These are phyloP conservation scores for Crocodylus rhombifer DNA, from an alignment of 2,797 vertebrate species.

Conservation along the genomic window DNA sequence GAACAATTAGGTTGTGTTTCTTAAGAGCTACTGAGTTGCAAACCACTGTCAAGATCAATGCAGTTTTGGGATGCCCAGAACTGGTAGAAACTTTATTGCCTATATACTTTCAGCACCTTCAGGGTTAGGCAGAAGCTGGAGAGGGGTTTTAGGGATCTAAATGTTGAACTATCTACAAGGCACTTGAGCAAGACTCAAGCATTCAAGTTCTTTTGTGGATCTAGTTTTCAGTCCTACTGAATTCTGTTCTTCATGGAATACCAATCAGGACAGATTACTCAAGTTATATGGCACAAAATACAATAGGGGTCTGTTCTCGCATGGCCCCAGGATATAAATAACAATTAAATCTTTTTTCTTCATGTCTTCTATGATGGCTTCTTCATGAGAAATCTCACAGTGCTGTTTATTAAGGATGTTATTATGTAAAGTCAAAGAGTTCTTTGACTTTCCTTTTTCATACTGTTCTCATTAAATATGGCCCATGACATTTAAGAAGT, in stretches of 20 bases:
- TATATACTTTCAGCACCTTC: too few species aligned
- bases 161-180: too few species aligned
- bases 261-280: not conserved
- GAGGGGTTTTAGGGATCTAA: too few species aligned
- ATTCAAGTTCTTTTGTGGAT: too few species aligned
- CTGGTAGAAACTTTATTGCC: too few species aligned
- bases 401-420: not conserved
- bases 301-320: conserved; percentile 31
- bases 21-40: too few species aligned
- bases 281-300: not conserved
- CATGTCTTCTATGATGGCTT: not conserved
- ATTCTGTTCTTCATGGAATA: not conserved
- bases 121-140: too few species aligned
- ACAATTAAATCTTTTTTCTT: not conserved
- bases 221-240: not conserved
- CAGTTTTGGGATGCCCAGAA: too few species aligned
- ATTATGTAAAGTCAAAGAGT: not conserved
- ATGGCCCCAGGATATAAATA: not conserved
- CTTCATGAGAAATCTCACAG: not conserved
- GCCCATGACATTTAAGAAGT: not conserved
- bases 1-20: too few species aligned
- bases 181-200: too few species aligned
- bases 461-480: not conserved
- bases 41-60: too few species aligned
- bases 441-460: not conserved